phyloP scores from a whole-genome alignment of 2,888 invertebrate species.

The Dicycla oo region DNA sequence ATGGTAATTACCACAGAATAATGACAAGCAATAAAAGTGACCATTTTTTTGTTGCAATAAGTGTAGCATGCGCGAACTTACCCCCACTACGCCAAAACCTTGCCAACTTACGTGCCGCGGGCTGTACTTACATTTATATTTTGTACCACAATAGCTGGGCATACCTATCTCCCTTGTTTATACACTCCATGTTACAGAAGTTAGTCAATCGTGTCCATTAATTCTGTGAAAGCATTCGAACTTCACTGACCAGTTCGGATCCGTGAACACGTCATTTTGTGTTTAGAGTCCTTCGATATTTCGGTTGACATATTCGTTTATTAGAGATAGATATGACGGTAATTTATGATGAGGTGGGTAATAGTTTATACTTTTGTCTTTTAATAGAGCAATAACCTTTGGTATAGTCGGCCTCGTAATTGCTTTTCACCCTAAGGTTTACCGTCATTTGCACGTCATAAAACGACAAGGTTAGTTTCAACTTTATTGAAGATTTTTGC shows the following conservation, averaged over 20 bases:
- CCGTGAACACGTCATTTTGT: conserved; percentile 59
- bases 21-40: too few species aligned
- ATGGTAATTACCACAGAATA: too few species aligned
- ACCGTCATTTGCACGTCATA: neutral
- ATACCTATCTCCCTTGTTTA: neutral
- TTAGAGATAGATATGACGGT: conserved; percentile 14
- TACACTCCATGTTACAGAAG: conserved; percentile 49
- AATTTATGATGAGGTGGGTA: neutral
- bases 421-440: neutral
- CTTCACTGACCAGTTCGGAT: conserved; percentile 43
- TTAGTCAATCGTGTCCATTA: conserved; percentile 69
- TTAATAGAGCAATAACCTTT: neutral
- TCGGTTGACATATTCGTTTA: conserved; percentile 38
- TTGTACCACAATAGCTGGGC: too few species aligned
- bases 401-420: neutral
- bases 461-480: neutral
- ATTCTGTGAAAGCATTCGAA: conserved; percentile 65
- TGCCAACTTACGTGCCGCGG: too few species aligned
- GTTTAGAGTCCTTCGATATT: conserved; percentile 27
- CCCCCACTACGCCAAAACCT: too few species aligned
- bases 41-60: too few species aligned
- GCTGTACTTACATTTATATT: too few species aligned
- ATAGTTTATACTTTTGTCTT: neutral
- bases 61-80: too few species aligned
- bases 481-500: too few species aligned